These are phyloP conservation scores for Ptilodon capucinus DNA, from an alignment of 2,888 invertebrate genomes.

Conservation along the genomic window DNA sequence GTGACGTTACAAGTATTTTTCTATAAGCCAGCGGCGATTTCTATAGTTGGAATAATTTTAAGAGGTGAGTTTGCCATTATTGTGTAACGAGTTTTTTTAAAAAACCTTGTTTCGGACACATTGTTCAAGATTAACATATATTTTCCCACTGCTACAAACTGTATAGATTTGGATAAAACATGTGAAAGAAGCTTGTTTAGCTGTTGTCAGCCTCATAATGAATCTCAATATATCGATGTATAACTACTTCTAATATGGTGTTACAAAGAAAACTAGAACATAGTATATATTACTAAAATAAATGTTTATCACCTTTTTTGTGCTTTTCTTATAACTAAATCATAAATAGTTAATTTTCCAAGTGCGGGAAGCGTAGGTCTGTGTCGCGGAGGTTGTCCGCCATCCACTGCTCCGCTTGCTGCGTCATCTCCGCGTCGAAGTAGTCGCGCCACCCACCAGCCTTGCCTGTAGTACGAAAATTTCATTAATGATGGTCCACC, in stretches of 20 bases:
- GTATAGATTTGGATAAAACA: no score
- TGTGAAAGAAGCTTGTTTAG: no score
- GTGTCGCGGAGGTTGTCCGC: constrained; percentile 83
- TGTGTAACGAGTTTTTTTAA: no score
- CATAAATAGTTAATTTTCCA: constrained; percentile 20
- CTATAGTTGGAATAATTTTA: no score
- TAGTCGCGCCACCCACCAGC: constrained; percentile 87
- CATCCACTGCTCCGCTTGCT: constrained; percentile 87
- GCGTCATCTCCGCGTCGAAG: constrained; percentile 86
- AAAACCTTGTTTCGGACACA: no score
- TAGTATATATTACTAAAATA: constrained; percentile 80
- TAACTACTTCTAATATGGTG: constrained; percentile 78
- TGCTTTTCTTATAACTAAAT: constrained; percentile 41
- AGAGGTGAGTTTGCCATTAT: no score
- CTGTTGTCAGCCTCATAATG: no score
- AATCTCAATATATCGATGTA: constrained; percentile 68
- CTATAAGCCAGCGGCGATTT: no score
- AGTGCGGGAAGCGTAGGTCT: constrained; percentile 82
- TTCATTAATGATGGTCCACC: not conserved
- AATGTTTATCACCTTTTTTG: constrained; percentile 72
- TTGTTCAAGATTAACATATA: no score
- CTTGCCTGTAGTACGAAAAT: constrained; percentile 68
- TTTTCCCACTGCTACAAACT: no score
- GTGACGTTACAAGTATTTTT: no score
- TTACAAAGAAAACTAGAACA: constrained; percentile 80